phyloP scores from a whole-genome alignment of 1,140 invertebrate species.

The Drosophila prosaltans region DNA sequence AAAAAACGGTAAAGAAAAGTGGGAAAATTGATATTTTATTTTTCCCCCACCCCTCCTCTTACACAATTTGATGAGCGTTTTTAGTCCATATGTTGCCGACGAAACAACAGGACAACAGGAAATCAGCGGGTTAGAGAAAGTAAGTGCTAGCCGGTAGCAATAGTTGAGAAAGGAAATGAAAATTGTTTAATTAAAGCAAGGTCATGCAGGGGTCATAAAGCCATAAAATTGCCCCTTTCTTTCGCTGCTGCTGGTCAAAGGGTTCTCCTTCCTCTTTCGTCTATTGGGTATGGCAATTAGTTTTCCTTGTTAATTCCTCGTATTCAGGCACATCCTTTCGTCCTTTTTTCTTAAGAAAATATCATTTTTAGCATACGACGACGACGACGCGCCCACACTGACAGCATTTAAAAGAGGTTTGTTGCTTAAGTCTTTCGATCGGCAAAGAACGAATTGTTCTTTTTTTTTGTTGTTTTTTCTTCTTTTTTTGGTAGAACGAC shows the following conservation, averaged over 20 bases:
- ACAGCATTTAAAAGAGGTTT: conserved; percentile 53
- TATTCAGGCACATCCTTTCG: not conserved
- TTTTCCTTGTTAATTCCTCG: not conserved
- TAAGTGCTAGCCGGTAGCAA: not conserved
- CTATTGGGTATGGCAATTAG: conserved; percentile 11
- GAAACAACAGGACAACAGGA: not conserved
- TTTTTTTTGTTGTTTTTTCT: too few relatives aligned
- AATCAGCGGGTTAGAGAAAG: conserved; percentile 1
- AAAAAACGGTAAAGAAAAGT: not conserved
- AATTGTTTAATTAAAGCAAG: conserved; percentile 25
- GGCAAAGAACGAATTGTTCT: not conserved
- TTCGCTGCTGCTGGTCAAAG: conserved; percentile 5
- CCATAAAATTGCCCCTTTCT: conserved; percentile 14
- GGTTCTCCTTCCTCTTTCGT: not conserved
- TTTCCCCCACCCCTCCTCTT: not conserved
- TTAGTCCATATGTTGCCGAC: conserved; percentile 2
- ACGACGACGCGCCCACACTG: conserved; percentile 15
- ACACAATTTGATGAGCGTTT: not conserved
- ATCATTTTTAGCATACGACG: conserved; percentile 2
- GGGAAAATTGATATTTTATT: conserved; percentile 12
- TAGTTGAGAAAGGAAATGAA: conserved; percentile 1
- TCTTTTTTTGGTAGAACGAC: too few relatives aligned
- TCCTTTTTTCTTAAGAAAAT: conserved; percentile 7
- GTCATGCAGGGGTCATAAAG: conserved; percentile 21
- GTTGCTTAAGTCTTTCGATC: conserved; percentile 63